A percentile compares a stretch with the other conserved stretches of the same genome.
Evolutionary conservation across 2,888 invertebrate species (phyloP).

Genomic region (Coelinius sp.): DNA sequence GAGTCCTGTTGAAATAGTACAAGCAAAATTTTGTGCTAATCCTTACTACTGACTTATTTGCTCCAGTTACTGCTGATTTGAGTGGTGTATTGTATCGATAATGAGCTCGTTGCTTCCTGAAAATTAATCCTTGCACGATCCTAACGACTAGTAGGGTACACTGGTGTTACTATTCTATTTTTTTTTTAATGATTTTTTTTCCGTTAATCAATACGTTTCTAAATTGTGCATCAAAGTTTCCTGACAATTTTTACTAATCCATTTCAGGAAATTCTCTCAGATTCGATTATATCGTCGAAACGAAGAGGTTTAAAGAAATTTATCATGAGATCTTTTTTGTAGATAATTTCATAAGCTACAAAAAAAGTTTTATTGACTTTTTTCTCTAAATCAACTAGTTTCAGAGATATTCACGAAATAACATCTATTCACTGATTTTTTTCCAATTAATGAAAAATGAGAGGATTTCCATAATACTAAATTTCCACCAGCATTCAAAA

Average conservation of each 20-base stretch:
- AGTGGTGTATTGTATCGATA: conserved; percentile 4
- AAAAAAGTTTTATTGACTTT: too few relatives aligned
- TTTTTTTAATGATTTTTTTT: not conserved
- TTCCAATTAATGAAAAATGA: too few relatives aligned
- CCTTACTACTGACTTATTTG: conserved; percentile 59
- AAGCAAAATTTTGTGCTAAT: conserved; percentile 62
- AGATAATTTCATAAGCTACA: too few relatives aligned
- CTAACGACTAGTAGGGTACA: not conserved
- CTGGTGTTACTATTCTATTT: not conserved
- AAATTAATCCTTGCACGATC: not conserved
- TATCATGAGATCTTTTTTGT: too few relatives aligned
- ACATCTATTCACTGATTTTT: too few relatives aligned
- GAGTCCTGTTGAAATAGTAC: conserved; percentile 65
- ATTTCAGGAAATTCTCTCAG: not conserved
- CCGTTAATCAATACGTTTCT: not conserved
- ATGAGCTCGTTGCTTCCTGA: not conserved
- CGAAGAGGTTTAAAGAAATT: too few relatives aligned
- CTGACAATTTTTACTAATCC: not conserved
- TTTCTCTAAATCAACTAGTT: too few relatives aligned
- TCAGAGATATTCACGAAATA: too few relatives aligned
- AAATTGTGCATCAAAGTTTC: not conserved
- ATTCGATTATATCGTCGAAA: not conserved
- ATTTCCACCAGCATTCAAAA: too few relatives aligned
- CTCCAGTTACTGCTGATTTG: conserved; percentile 13
- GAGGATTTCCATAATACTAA: too few relatives aligned